Conservation (phyloP, 2,888 invertebrate species). For the Bugula neritina region DNA sequence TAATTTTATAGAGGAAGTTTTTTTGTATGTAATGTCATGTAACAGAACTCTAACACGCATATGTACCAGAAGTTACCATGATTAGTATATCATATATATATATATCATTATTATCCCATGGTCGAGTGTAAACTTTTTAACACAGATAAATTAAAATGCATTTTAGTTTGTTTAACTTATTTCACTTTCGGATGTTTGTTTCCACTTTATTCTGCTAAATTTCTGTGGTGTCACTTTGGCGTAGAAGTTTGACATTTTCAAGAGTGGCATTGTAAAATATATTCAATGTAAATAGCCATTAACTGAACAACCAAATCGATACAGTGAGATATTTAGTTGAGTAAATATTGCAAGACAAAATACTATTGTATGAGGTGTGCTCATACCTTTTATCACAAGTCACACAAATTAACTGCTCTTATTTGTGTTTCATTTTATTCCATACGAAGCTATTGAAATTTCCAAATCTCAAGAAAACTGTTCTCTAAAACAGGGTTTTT, state of each 20-base stretch:
- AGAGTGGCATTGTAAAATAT: slow-evolving; percentile 16
- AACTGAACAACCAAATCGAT: slow-evolving; percentile 23
- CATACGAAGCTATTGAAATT: not conserved
- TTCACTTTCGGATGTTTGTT: slow-evolving; percentile 9
- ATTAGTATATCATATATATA: no score
- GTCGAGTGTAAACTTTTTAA: no score
- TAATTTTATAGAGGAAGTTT: no score
- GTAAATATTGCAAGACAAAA: slow-evolving; percentile 11
- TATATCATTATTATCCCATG: no score
- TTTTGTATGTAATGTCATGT: no score
- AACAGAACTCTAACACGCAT: no score
- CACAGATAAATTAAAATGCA: not conserved
- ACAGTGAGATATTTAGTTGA: not conserved
- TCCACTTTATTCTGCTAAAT: not conserved
- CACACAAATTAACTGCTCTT: not conserved
- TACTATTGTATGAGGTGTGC: not conserved
- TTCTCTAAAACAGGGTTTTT: not conserved
- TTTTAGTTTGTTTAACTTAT: slow-evolving; percentile 12
- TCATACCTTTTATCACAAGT: not conserved
- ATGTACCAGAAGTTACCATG: no score
- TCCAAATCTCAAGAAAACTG: not conserved
- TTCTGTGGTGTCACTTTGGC: slow-evolving; percentile 16
- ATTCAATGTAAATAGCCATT: slow-evolving; percentile 7
- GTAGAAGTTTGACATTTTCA: slow-evolving; percentile 6
- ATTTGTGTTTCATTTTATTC: slow-evolving; percentile 7